phyloP scores from a whole-genome alignment of 2,888 invertebrate genomes.

The Hetaerina titia region DNA sequence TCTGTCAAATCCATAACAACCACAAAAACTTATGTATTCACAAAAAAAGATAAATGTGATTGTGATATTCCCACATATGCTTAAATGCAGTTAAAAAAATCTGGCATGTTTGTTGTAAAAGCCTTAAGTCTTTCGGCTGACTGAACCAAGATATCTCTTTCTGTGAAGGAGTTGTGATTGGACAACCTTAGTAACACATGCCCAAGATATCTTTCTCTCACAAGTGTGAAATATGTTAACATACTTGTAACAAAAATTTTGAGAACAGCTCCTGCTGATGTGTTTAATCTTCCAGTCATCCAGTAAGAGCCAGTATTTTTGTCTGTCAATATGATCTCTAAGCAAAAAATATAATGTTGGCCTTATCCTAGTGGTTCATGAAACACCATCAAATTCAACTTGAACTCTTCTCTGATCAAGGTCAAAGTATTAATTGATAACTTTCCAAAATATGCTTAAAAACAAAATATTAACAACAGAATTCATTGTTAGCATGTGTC shows the following conservation, averaged over 20 bases:
- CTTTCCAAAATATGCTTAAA: no score
- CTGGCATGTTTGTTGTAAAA: neutral
- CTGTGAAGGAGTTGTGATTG: neutral
- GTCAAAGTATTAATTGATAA: no score
- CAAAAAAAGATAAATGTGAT: neutral
- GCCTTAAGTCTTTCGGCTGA: neutral
- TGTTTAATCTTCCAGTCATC: neutral
- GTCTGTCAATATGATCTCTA: neutral
- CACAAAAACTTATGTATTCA: no score
- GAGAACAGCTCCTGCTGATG: neutral
- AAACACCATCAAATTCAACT: no score
- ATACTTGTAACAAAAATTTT: neutral
- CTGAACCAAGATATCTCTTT: neutral
- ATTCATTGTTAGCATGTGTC: no score
- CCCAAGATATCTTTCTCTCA: neutral
- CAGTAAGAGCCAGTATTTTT: neutral
- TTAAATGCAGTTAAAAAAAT: neutral
- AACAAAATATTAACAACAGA: no score
- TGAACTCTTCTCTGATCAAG: no score
- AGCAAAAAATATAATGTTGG: neutral
- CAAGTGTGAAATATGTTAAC: neutral
- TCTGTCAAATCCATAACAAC: no score
- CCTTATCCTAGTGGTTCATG: no score
- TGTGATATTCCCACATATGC: neutral
- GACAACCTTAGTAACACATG: neutral